Evolutionary conservation across 2,113 vertebrate species (phyloP), one percentile per base, ranked within the genome.

Genomic region (Psophia crepitans): DNA sequence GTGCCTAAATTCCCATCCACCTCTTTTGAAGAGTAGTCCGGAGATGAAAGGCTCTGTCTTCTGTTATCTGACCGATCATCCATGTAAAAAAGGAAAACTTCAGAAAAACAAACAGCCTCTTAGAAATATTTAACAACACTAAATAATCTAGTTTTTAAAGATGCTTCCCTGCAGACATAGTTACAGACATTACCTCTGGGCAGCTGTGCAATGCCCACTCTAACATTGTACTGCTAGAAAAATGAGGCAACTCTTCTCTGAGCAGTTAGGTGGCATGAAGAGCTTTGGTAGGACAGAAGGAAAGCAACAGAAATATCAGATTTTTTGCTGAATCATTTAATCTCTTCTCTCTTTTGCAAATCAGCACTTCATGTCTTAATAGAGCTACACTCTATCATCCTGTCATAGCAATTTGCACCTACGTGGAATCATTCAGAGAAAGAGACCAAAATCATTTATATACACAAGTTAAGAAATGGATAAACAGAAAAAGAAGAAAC

Each of bases 71-170:
- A 54, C 35, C 82, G 51, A 46, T 81, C 53, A 93, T 35, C 75
- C 41, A 46, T 26, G 30, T 24, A 17, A 60, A 76, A 49, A 60
- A 48, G 58, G 13, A 44, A 66, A 87, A 91, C 71, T 95, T 69
- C 53, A 84, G 84, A 83, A 89, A 84, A 89, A 66, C 49, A 84
- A 85, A 32, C 58, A 87, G 19, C 56, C 14, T 87, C 43, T 92
- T 70, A 87, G 69, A 96, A 92, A 93, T 78, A 84, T 92, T 90
- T 82, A 74, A 77, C 44, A 87, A 76, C 23, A 79, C 7, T 89
- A 82, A 92, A 75, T 18, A 74, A 54, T 46, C 54, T 53, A 90
- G 49, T 39, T 95, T 82, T 90, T 48, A 77, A 91, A 80, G 43
- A 54, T 63, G 12, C 2, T 83, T 84, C 41, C 73, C 70, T 13